These are phyloP conservation scores for Apamea sordens DNA, from an alignment of 2,888 invertebrate genomes.

Conservation along the genomic window DNA sequence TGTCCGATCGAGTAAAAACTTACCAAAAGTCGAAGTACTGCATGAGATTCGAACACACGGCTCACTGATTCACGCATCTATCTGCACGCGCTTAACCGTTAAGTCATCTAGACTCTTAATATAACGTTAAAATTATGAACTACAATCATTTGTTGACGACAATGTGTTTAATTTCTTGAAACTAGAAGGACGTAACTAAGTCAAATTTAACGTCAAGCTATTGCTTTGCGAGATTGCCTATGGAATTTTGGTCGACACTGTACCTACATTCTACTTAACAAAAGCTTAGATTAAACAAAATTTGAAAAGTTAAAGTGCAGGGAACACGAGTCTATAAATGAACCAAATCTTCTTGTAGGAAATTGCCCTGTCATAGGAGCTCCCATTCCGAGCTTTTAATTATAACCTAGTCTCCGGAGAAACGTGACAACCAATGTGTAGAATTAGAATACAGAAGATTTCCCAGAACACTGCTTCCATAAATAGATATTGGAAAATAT, in stretches of 20 bases:
- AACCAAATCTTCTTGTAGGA: constrained; percentile 19
- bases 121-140: too few species aligned
- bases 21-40: too few species aligned
- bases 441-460: constrained; percentile 27
- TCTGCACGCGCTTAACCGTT: too few species aligned
- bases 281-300: background rate
- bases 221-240: too few species aligned
- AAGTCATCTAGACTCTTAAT: too few species aligned
- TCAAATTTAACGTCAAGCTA: too few species aligned
- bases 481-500: constrained; percentile 13
- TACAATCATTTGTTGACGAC: background rate
- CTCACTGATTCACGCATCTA: too few species aligned
- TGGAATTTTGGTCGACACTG: too few species aligned
- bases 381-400: constrained; percentile 34
- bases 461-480: constrained; percentile 25
- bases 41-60: too few species aligned
- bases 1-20: too few species aligned
- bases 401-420: constrained; percentile 27
- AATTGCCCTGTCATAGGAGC: constrained; percentile 28
- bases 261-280: background rate
- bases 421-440: constrained; percentile 21
- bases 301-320: background rate
- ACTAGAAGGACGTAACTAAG: too few species aligned
- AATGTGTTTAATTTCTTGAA: too few species aligned
- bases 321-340: background rate